A percentile compares a stretch with the other conserved stretches of the same genome.
Evolutionary conservation across 2,113 vertebrate genomes (phyloP).

Genomic region (Collichthys lucidus): DNA sequence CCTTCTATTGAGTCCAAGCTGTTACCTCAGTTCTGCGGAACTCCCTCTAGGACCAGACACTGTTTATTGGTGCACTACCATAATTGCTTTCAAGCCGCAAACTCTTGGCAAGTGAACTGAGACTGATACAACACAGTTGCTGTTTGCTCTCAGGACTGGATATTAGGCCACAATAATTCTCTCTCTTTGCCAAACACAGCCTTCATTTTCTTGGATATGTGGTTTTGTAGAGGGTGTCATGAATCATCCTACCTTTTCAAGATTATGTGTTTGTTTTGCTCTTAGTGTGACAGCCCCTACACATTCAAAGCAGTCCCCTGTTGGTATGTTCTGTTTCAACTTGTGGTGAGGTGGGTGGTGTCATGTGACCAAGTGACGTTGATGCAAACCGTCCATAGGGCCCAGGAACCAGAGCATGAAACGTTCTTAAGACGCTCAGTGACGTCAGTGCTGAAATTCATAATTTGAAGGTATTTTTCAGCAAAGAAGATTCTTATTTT

Average conservation of each 20-base stretch:
- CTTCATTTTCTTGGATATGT: background rate
- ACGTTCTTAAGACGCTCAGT: background rate
- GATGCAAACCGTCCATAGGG: background rate
- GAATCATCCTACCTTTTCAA: background rate
- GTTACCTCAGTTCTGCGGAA: constrained; percentile 2
- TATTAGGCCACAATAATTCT: background rate
- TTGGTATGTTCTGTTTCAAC: background rate
- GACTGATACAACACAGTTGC: background rate
- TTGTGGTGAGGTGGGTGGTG: background rate
- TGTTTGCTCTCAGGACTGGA: background rate
- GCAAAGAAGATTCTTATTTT: background rate
- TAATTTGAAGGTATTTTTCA: background rate
- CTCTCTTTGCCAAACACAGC: background rate
- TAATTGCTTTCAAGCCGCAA: background rate
- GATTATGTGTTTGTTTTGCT: background rate
- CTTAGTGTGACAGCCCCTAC: background rate
- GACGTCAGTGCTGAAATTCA: background rate
- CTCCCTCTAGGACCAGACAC: background rate
- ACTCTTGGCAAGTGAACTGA: constrained; percentile 27
- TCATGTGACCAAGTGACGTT: background rate
- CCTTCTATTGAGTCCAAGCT: background rate
- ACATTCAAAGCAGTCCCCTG: background rate
- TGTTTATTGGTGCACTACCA: background rate
- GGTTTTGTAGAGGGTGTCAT: background rate
- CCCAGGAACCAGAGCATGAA: background rate